These are phyloP conservation scores for Ooceraea biroi DNA, from an alignment of 1,140 invertebrate genomes.

Conservation along the genomic window DNA sequence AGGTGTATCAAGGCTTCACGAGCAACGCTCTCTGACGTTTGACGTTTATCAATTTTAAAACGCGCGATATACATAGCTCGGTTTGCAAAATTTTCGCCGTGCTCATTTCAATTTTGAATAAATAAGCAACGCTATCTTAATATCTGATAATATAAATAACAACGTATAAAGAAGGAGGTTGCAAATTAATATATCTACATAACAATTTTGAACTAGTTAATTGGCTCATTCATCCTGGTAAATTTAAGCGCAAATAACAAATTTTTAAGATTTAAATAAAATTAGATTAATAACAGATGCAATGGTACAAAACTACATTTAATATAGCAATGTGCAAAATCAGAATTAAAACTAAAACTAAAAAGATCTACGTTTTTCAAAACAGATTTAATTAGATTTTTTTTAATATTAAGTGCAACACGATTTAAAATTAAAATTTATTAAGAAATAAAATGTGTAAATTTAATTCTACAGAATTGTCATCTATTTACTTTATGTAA, in stretches of 20 bases:
- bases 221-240: neutral
- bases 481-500: no score
- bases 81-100: neutral
- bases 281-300: constrained; percentile 1
- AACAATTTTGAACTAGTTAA: neutral
- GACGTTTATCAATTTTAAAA: constrained; percentile 41
- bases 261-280: no score
- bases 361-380: no score
- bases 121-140: constrained; percentile 10
- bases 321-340: no score
- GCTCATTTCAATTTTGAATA: constrained; percentile 11
- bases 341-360: no score
- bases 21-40: constrained; percentile 19
- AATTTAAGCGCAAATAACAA: neutral
- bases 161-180: constrained; percentile 17
- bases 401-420: no score
- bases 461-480: no score
- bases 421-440: no score
- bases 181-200: constrained; percentile 12
- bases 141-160: constrained; percentile 35
- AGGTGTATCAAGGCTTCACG: constrained; percentile 44
- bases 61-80: constrained; percentile 18
- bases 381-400: no score
- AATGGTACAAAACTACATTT: neutral
- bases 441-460: no score